Evolutionary conservation across 2,888 invertebrate genomes (phyloP).

Genomic region (Dasypogon diadema): DNA sequence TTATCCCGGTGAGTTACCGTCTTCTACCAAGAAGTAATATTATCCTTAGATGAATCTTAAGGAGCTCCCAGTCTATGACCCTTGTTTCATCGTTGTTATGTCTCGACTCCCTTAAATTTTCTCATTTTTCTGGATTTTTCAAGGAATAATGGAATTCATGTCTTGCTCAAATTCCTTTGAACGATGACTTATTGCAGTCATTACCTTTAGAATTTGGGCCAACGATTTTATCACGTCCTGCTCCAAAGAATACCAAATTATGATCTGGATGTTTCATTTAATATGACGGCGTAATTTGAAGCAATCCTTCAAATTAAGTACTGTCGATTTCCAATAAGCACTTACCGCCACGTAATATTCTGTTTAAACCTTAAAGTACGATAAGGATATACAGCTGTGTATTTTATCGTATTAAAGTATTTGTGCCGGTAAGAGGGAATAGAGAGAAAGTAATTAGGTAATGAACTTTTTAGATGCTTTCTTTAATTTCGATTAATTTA

Average conservation of each 20-base stretch:
- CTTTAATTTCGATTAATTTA: no score
- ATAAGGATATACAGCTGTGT: no score
- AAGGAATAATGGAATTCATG: conserved; percentile 1
- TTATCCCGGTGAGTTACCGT: conserved; percentile 40
- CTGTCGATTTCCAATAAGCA: no score
- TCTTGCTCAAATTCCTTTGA: conserved; percentile 17
- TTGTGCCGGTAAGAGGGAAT: no score
- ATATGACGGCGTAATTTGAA: neutral
- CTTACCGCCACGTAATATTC: no score
- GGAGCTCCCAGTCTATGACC: conserved; percentile 29
- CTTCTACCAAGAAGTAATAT: conserved; percentile 33
- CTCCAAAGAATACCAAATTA: neutral
- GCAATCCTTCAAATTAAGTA: neutral
- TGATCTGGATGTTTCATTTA: neutral
- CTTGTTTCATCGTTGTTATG: conserved; percentile 23
- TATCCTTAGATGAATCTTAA: conserved; percentile 46
- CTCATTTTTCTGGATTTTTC: conserved; percentile 26
- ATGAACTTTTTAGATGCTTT: no score
- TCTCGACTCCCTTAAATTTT: conserved; percentile 18
- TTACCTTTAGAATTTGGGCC: conserved; percentile 25
- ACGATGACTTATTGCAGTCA: conserved; percentile 44
- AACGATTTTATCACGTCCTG: conserved; percentile 15
- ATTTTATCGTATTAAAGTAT: no score
- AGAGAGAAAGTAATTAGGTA: no score
- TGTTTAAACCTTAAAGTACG: no score